Evolutionary conservation across 1,140 invertebrate species (phyloP).

Genomic region (Muscidifurax raptorellus): DNA sequence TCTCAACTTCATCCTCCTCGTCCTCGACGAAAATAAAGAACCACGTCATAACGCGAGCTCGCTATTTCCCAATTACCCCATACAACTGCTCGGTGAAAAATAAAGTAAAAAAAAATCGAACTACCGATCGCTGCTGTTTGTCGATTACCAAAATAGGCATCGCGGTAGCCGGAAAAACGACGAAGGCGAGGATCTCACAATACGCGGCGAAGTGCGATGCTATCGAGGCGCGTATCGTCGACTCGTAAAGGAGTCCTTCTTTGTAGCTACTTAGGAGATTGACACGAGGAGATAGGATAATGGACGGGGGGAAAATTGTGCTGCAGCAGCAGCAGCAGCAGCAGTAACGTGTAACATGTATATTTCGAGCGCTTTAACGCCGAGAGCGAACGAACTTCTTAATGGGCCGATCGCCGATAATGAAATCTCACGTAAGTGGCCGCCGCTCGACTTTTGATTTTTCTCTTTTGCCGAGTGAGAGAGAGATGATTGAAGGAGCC

Average conservation of each 20-base stretch:
- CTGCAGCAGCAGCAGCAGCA: not conserved
- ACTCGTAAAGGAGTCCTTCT: conserved; percentile 62
- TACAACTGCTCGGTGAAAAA: no score
- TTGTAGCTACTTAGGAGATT: conserved; percentile 70
- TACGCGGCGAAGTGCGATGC: conserved; percentile 40
- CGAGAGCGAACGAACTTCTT: conserved; percentile 13
- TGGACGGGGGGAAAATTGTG: conserved; percentile 56
- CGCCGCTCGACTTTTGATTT: conserved; percentile 32
- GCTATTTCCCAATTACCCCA: not conserved
- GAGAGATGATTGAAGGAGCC: not conserved
- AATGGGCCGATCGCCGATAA: conserved; percentile 45
- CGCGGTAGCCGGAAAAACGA: not conserved
- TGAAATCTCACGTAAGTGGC: conserved; percentile 32
- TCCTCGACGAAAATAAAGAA: not conserved
- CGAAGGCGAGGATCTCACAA: not conserved
- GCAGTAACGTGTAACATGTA: not conserved
- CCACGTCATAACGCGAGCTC: not conserved
- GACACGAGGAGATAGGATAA: conserved; percentile 70
- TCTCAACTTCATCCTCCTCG: not conserved
- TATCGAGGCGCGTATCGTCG: conserved; percentile 58
- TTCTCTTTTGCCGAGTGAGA: conserved; percentile 1
- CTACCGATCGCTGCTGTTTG: not conserved
- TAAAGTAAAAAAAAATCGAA: not conserved
- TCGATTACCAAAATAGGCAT: no score
- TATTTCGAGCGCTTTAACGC: conserved; percentile 33